A percentile compares a stretch with the other conserved stretches of the same genome.
Evolutionary conservation across 30 jellyfish, hydroid and myxozoan genomes (phyloP).

Genomic region (Aurelia aurita complex sp. Pacific): DNA sequence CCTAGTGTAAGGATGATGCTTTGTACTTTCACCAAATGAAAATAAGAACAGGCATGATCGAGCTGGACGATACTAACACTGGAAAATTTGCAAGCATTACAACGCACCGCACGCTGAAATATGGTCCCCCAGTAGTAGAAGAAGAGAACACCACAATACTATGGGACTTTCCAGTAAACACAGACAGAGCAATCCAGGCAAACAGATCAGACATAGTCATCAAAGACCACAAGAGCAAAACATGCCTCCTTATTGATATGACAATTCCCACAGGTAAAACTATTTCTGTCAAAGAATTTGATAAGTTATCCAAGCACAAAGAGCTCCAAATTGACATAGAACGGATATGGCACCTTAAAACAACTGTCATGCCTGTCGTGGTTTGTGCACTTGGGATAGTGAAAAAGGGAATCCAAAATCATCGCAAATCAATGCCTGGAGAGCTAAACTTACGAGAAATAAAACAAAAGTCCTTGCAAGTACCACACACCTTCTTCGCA

Average conservation of each 20-base stretch:
- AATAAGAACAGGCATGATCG: too few relatives aligned
- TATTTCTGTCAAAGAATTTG: neutral
- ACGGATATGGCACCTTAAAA: conserved; percentile 26
- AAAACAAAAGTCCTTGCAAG: conserved; percentile 4
- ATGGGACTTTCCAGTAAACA: neutral
- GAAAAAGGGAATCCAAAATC: neutral
- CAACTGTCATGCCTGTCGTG: conserved; percentile 9
- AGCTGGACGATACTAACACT: too few relatives aligned
- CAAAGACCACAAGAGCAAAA: too few relatives aligned
- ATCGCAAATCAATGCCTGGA: conserved; percentile 29
- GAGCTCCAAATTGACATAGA: conserved; percentile 8
- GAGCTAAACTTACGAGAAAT: too few relatives aligned
- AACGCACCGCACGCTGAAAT: too few relatives aligned
- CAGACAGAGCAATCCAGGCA: conserved; percentile 35
- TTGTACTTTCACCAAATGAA: too few relatives aligned
- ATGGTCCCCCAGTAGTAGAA: too few relatives aligned
- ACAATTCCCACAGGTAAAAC: neutral
- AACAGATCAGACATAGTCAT: conserved; percentile 42
- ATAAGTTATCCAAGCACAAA: neutral
- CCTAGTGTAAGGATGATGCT: too few relatives aligned
- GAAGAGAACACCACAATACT: too few relatives aligned
- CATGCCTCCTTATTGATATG: conserved; percentile 11
- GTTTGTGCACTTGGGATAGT: conserved; percentile 26
- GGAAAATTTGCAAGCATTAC: too few relatives aligned
- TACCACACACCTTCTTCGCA: conserved; percentile 40